These are phyloP conservation scores for Brachyistius frenatus DNA, from an alignment of 2,113 vertebrate genomes.

Conservation along the genomic window DNA sequence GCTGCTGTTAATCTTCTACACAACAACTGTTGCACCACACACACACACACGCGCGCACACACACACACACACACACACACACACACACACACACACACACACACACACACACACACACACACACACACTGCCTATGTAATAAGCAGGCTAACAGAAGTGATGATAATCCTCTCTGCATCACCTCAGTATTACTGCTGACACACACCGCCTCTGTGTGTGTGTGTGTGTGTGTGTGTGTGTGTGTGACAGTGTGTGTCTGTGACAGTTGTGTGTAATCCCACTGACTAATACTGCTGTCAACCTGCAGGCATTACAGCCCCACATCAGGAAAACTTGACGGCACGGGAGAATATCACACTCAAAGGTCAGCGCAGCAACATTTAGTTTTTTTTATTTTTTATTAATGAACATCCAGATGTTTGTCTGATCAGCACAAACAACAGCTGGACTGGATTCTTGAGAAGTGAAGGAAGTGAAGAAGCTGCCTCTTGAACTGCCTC, in stretches of 20 bases:
- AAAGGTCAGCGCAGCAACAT: constrained; percentile 34
- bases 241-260: constrained; percentile 30
- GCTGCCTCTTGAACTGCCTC: no score
- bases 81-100: constrained; percentile 12
- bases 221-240: constrained; percentile 3
- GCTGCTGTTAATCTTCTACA: constrained; percentile 56
- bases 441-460: background rate
- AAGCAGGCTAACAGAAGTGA: constrained; percentile 62
- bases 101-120: constrained; percentile 13
- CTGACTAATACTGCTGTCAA: constrained; percentile 65
- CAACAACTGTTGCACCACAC: constrained; percentile 30
- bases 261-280: constrained; percentile 64
- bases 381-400: background rate
- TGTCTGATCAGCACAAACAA: background rate
- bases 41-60: constrained; percentile 6
- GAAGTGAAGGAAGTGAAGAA: background rate
- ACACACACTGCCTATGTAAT: constrained; percentile 47
- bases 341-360: constrained; percentile 17
- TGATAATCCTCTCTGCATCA: constrained; percentile 70
- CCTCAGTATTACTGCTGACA: constrained; percentile 67
- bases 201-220: constrained; percentile 50
- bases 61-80: constrained; percentile 4
- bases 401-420: background rate
- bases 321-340: constrained; percentile 52
- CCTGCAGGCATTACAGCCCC: constrained; percentile 49